phyloP scores from a whole-genome alignment of 2,113 vertebrate species.

The Theristicus caerulescens region DNA sequence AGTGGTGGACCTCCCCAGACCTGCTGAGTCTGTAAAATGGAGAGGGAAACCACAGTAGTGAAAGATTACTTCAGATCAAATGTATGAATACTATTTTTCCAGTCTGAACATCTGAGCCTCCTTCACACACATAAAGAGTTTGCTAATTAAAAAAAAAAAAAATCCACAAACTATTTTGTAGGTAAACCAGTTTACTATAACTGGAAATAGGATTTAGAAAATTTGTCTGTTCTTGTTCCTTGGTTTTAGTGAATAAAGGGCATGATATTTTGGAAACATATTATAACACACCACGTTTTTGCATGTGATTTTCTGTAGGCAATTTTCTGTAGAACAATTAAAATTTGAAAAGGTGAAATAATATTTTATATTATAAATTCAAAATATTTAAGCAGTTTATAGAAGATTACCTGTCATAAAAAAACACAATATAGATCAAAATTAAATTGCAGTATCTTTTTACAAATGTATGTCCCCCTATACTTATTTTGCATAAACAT shows the following conservation, averaged over 20 bases:
- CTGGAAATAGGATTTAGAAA: background rate
- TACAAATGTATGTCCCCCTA: background rate
- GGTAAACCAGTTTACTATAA: background rate
- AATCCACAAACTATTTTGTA: background rate
- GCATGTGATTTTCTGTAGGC: background rate
- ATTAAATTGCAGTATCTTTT: background rate
- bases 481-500: background rate
- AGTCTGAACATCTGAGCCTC: background rate
- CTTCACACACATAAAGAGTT: background rate
- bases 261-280: background rate
- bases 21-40: background rate
- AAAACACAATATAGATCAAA: background rate
- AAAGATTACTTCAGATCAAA: background rate
- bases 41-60: background rate
- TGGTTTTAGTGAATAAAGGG: background rate
- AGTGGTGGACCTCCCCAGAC: background rate
- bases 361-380: background rate
- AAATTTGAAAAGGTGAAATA: background rate
- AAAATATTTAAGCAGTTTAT: background rate
- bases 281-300: background rate
- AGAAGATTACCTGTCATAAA: background rate
- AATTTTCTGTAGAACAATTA: background rate
- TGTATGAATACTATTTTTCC: background rate
- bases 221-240: background rate
- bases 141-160: background rate